These are phyloP conservation scores for Artibeus lituratus DNA, from an alignment of 2,797 vertebrate genomes.

Conservation along the genomic window DNA sequence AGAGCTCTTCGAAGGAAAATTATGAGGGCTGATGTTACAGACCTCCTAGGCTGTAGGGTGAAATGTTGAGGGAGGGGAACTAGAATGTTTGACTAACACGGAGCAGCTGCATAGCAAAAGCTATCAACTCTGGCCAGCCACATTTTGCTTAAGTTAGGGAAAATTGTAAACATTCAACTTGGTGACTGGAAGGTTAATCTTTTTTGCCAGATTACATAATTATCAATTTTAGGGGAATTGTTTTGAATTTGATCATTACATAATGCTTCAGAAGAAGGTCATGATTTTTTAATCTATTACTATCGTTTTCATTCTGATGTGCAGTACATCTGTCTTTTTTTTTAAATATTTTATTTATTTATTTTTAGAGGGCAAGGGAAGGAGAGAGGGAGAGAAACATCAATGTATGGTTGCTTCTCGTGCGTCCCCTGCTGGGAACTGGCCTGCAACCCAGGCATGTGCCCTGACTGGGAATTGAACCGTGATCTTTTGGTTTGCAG, in stretches of 20 bases:
- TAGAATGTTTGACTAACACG: slow-evolving; percentile 20
- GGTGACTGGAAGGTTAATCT: background rate
- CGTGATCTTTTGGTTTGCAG: too few relatives aligned
- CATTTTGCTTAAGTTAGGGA: background rate
- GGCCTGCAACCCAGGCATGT: too few relatives aligned
- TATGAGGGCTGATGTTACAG: slow-evolving; percentile 29
- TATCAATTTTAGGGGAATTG: background rate
- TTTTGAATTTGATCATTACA: slow-evolving; percentile 36
- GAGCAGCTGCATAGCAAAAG: slow-evolving; percentile 32
- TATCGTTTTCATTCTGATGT: background rate
- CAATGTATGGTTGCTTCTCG: too few relatives aligned
- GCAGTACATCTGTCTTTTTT: background rate
- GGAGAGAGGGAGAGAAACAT: too few relatives aligned
- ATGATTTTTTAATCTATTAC: slow-evolving; percentile 14
- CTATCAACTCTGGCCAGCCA: background rate
- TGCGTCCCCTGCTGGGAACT: too few relatives aligned
- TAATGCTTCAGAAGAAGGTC: background rate
- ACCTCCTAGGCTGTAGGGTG: slow-evolving; percentile 43
- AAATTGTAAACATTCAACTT: background rate
- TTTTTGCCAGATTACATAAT: background rate
- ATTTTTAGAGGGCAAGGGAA: too few relatives aligned
- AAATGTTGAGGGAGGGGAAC: background rate
- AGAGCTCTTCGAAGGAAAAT: slow-evolving; percentile 49
- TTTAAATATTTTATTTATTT: too few relatives aligned
- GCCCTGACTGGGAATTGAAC: too few relatives aligned